Evolutionary conservation across 2,113 vertebrate genomes (phyloP).

Genomic region (Brachionichthys hirsutus): DNA sequence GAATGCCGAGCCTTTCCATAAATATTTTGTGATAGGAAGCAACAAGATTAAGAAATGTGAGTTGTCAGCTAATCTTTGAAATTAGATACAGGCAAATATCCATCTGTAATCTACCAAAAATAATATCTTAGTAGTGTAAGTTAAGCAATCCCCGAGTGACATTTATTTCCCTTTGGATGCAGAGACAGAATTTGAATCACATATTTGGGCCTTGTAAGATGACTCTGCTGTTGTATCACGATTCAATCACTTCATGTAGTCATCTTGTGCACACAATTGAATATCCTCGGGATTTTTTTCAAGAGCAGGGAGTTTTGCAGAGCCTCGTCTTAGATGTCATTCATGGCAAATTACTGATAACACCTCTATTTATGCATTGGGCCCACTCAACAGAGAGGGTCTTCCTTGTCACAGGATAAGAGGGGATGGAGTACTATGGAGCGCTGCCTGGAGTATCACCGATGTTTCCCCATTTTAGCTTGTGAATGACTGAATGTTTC

Average conservation of each 20-base stretch:
- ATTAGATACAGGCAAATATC: slow-evolving; percentile 3
- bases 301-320: slow-evolving; percentile 30
- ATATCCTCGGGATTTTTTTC: slow-evolving; percentile 32
- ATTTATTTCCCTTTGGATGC: slow-evolving; percentile 19
- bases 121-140: slow-evolving; percentile 9
- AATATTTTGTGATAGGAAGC: slow-evolving; percentile 12
- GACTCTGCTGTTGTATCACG: slow-evolving; percentile 33
- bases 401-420: slow-evolving; percentile 45
- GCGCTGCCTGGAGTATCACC: too few relatives aligned
- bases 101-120: slow-evolving; percentile 17
- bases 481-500: too few relatives aligned
- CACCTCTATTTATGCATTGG: slow-evolving; percentile 49
- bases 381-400: slow-evolving; percentile 37
- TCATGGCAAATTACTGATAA: slow-evolving; percentile 40
- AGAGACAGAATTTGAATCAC: slow-evolving; percentile 43
- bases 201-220: slow-evolving; percentile 36
- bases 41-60: slow-evolving; percentile 12
- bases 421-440: slow-evolving; percentile 63
- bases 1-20: background rate
- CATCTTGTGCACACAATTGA: slow-evolving; percentile 30
- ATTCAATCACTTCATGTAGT: slow-evolving; percentile 36
- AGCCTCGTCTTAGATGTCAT: slow-evolving; percentile 31
- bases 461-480: too few relatives aligned
- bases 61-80: slow-evolving; percentile 25
- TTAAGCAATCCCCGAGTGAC: slow-evolving; percentile 7